phyloP scores from a whole-genome alignment of 2,113 vertebrate genomes.

The Macrotis lagotis region DNA sequence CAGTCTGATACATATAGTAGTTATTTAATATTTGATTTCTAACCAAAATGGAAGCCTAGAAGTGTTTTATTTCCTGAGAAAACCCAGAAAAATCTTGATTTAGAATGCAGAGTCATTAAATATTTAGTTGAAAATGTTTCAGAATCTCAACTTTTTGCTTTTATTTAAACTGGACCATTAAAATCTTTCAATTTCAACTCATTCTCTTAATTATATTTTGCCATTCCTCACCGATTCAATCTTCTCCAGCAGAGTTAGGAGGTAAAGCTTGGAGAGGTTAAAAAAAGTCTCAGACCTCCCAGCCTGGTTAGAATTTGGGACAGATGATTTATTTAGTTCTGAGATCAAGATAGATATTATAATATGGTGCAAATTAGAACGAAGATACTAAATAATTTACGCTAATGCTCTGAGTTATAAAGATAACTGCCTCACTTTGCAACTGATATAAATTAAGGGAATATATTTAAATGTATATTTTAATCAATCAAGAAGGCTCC shows the following conservation, averaged over 20 bases:
- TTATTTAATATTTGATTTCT: not conserved
- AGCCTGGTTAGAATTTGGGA: conserved; percentile 69
- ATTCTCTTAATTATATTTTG: not conserved
- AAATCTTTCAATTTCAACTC: conserved; percentile 47
- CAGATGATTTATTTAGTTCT: conserved; percentile 77
- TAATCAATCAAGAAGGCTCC: conserved; percentile 81
- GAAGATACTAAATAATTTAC: conserved; percentile 82
- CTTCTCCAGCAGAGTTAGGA: conserved; percentile 36
- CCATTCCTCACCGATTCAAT: conserved; percentile 11
- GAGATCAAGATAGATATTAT: conserved; percentile 82
- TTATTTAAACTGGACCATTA: conserved; percentile 33
- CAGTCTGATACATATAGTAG: not conserved
- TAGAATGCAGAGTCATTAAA: conserved; percentile 25
- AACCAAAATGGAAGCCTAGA: not conserved
- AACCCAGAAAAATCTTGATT: not conserved
- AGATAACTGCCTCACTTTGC: conserved; percentile 81
- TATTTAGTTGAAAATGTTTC: conserved; percentile 5
- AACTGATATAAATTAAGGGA: conserved; percentile 82
- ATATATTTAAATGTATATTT: conserved; percentile 83
- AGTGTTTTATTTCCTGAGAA: not conserved
- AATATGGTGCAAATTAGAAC: conserved; percentile 80
- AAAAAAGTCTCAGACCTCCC: conserved; percentile 59
- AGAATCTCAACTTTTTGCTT: conserved; percentile 15
- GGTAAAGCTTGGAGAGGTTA: conserved; percentile 29
- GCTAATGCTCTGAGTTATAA: conserved; percentile 80